Evolutionary conservation across 1,140 invertebrate genomes (phyloP).

Genomic region (Lethocerus indicus): DNA sequence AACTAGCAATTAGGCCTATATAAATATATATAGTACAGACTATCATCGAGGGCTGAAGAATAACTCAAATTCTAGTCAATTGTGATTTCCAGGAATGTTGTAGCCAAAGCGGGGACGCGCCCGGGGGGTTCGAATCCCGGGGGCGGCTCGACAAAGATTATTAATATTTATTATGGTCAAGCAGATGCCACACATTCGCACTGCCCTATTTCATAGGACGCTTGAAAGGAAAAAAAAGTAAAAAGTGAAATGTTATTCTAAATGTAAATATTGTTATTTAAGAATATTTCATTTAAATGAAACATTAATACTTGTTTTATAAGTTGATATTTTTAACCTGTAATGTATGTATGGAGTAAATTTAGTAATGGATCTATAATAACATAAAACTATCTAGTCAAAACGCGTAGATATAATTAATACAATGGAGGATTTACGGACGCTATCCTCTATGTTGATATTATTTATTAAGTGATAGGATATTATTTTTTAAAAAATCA

Average conservation of each 20-base stretch:
- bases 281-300: constrained; percentile 10
- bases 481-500: not conserved
- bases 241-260: constrained; percentile 20
- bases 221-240: constrained; percentile 6
- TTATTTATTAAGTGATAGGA: not conserved
- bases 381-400: constrained; percentile 13
- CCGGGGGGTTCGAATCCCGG: no score
- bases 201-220: constrained; percentile 10
- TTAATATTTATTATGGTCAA: no score
- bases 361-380: constrained; percentile 5
- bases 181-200: no score
- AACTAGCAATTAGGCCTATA: constrained; percentile 15
- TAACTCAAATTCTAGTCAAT: constrained; percentile 15
- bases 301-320: constrained; percentile 12
- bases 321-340: constrained; percentile 15
- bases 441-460: constrained; percentile 3
- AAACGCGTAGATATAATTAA: constrained; percentile 12
- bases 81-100: constrained; percentile 14
- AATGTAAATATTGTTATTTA: constrained; percentile 22
- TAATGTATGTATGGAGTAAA: constrained; percentile 13
- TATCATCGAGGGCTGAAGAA: constrained; percentile 12
- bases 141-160: no score
- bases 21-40: no score
- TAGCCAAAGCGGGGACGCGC: no score
- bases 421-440: constrained; percentile 6